Evolutionary conservation across 2,113 vertebrate genomes (phyloP).

Genomic region (Melanocharis versteri): DNA sequence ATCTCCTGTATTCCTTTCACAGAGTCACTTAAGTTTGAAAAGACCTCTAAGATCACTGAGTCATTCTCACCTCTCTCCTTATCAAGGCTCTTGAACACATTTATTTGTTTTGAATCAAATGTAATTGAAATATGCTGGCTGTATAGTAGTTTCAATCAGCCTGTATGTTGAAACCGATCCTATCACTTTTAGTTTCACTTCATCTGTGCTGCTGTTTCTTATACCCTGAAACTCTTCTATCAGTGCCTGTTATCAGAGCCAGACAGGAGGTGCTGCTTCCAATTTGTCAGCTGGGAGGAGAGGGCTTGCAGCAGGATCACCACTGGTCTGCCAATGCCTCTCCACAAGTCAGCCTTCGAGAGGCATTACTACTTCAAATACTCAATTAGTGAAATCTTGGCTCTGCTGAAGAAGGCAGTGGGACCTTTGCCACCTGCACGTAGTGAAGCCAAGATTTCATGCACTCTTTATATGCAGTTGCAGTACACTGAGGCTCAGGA

Average conservation of each 20-base stretch:
- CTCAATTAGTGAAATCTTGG: neutral
- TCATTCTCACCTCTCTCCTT: neutral
- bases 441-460: neutral
- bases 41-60: neutral
- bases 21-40: neutral
- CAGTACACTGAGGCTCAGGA: neutral
- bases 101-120: neutral
- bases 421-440: neutral
- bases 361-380: neutral
- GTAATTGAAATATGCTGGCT: neutral
- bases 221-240: neutral
- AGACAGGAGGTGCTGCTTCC: neutral
- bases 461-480: neutral
- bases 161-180: neutral
- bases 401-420: neutral
- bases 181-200: neutral
- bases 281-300: neutral
- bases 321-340: neutral
- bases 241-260: neutral
- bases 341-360: neutral
- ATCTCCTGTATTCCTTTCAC: neutral
- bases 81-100: neutral
- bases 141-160: neutral
- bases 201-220: neutral
- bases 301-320: neutral